Conservation (phyloP, 2,888 invertebrate genomes). For the Hirtodrosophila cameraria region DNA sequence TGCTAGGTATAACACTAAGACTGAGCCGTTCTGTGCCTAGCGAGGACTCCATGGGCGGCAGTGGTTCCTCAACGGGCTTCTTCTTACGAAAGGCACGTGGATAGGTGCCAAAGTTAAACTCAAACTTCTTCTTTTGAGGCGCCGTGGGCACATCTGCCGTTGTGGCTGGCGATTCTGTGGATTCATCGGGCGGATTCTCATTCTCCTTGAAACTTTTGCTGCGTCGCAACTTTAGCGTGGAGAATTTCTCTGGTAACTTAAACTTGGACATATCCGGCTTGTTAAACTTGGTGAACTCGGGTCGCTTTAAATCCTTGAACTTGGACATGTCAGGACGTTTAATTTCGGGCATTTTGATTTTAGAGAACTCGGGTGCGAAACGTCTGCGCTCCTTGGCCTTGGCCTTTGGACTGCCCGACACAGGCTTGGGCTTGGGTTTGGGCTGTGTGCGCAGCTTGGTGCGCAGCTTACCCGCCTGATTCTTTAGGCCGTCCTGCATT, state of each 20-base stretch:
- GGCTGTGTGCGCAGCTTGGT: conserved; percentile 86
- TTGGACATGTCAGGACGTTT: conserved; percentile 85
- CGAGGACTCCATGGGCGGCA: conserved; percentile 65
- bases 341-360: conserved; percentile 84
- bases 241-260: conserved; percentile 87
- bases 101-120: conserved; percentile 90
- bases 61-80: conserved; percentile 66
- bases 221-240: conserved; percentile 86
- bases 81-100: conserved; percentile 88
- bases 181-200: conserved; percentile 54
- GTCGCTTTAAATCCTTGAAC: conserved; percentile 80
- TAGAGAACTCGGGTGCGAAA: conserved; percentile 83
- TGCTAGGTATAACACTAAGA: conserved; percentile 84
- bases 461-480: conserved; percentile 90
- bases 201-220: conserved; percentile 84
- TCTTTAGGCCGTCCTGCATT: conserved; percentile 88
- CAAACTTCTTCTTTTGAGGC: conserved; percentile 86
- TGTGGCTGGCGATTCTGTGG: conserved; percentile 49
- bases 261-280: conserved; percentile 87
- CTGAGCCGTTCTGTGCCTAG: conserved; percentile 79
- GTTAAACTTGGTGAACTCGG: conserved; percentile 84
- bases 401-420: conserved; percentile 81
- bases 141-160: conserved; percentile 36
- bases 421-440: conserved; percentile 67
- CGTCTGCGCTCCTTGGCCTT: conserved; percentile 81